Evolutionary conservation across 2,797 vertebrate genomes (phyloP), one percentile per base, ranked within the genome.

Genomic region (Taeniopygia guttata): DNA sequence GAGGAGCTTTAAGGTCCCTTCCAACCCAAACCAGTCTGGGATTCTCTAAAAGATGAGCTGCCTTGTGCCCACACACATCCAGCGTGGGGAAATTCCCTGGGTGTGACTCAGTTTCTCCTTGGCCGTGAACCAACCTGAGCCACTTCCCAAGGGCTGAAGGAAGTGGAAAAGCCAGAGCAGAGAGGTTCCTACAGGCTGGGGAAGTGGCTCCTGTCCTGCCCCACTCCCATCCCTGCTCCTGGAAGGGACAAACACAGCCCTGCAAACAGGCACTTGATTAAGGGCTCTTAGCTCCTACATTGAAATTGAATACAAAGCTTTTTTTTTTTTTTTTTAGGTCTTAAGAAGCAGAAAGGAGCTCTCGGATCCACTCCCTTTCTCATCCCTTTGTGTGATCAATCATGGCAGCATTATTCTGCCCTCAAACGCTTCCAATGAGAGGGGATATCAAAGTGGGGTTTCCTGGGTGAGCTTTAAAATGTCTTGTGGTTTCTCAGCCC

Each of bases 391-490:
- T 91, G 74, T 45, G 87, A 67, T 67, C 89, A 76, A 84, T 82
- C 90, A 84, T 16, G 86, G 80, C 92, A 84, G 86, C 52, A 46
- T 92, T 95, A 89, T 93, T 64, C 67, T 63, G 56, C 43, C 81
- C 94, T 94, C 93, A 90, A 87, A 93, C 5, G 5, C 38, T 84
- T 60, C 86, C 88, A 89, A 27, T 46, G 86, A 95, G 94, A 93
- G 90, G 81, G 80, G 93, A 96, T 90, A 96, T 95, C 94, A 95
- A 96, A 96, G 94, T 11, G 60, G 86, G 86, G 27, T 90, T 95
- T 93, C 87, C 93, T 87, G 55, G 13, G 34, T 43, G 89, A 92
- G 96, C 88, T 93, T 90, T 93, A 78, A 84, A 91, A 93, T 9
- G 25, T 66, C 96, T 94, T 56, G 88, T 86, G 90, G 94, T 59